Evolutionary conservation across 2,888 invertebrate species (phyloP), one percentile per base, ranked within the genome.

Genomic region (Apamea epomidion): DNA sequence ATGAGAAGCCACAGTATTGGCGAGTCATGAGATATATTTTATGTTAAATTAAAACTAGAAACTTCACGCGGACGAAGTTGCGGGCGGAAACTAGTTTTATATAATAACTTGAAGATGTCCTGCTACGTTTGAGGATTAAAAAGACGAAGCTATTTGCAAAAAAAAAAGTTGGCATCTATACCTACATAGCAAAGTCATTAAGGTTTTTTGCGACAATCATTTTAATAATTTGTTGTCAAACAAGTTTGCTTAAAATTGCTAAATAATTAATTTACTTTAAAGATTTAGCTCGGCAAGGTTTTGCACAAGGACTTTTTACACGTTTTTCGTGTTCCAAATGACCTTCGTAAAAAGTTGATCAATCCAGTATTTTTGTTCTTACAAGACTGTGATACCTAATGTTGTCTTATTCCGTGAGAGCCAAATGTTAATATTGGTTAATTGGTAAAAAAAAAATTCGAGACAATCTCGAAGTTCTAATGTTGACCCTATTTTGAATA

Each of bases 241-340:
- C 60, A 10, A 54, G 83, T 62, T 68, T 21, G 16, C n/a, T 45
- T 60, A 6, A 42, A 78, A 32, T 73, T 5, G 25, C 0, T 58
- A 16, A 32, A 42, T 68, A 45, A 81, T 60, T 71, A 16, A 82
- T n/a, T n/a, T 45, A 42, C 32, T 29, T 45, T 32, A 25, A 58
- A 32, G n/a, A 42, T 67, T 70, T 51, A n/a, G 64, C 10, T 45
- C 8, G 10, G 7, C 62, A 58, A 62, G 51, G 65, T 54, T 80
- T 67, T 29, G 1, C 10, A 16, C 18, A 32, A 45, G 48, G 21
- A 72, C 37, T 72, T 72, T 84, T 80, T 84, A 83, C 78, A 78
- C 37, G 78, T 62, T 48, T 64, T 21, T 83, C 83, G 48, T 78
- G 78, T 78, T 83, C 48, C 5, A 58, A 3, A 37, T 37, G 68